Evolutionary conservation across 2,888 invertebrate species (phyloP), one percentile per base, ranked within the genome.

Genomic region (Caradrina kadenii): DNA sequence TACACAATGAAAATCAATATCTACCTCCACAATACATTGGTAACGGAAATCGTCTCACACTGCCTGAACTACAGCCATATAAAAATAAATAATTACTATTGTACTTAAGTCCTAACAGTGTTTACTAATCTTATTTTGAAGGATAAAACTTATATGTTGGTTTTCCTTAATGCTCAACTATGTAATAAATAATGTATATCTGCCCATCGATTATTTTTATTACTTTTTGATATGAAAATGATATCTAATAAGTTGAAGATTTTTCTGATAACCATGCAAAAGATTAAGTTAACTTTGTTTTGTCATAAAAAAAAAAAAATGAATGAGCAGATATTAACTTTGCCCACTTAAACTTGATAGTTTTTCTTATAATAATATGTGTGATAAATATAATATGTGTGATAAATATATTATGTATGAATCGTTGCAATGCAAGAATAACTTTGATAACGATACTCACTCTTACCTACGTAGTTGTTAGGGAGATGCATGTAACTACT

Each of bases 121-220:
- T 31, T 21, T 39, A 42, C 55, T 73, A 69, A 74, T 74, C 65
- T 50, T 42, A 72, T 55, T 79, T 63, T 50, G 63, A 63, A 76
- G 52, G 76, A 64, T 15, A 22, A 53, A 35, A 13, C 48, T 69
- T 64, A 45, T 63, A 63, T 48, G 50, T 58, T 11, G 52, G 53
- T 53, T 70, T 72, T 63, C 60, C 39, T 60, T 71, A 73, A 68
- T 69, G 60, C 61, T 55, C 35, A 56, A 50, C 61, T 26, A 26
- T 26, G 26, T 55, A 75, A 78, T 67, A 79, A 74, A 79, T 65
- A 76, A 75, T 56, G 26, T 55, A 58, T 79, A 65, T 71, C 63
- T 53, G 17, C 22, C 49, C 21, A 19, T 48, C 52, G 80, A 81
- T 80, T 73, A 75, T 45, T 67, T 80, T 73, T 82, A 82, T 82